Conservation (phyloP, 2,797 vertebrate species). For the Enteromius anoplus region DNA sequence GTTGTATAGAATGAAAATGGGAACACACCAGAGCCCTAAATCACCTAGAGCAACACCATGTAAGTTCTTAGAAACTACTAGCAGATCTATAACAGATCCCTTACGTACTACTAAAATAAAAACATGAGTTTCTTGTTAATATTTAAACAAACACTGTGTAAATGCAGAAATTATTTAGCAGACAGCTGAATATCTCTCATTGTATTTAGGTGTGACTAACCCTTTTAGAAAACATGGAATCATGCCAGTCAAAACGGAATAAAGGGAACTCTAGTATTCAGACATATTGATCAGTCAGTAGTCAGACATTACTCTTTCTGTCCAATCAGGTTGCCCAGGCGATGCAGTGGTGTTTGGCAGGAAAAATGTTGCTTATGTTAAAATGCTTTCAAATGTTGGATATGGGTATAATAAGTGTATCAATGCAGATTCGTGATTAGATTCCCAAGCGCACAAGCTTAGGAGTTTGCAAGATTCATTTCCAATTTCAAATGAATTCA, state of each 20-base stretch:
- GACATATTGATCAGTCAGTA: conserved; percentile 44
- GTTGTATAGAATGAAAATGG: conserved; percentile 83
- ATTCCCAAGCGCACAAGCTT: neutral
- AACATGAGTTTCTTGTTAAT: conserved; percentile 30
- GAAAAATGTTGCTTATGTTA: neutral
- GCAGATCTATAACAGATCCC: neutral
- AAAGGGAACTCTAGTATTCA: conserved; percentile 25
- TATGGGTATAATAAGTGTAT: neutral
- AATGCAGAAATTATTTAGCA: conserved; percentile 6
- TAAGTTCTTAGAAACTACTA: conserved; percentile 72
- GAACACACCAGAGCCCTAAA: conserved; percentile 76
- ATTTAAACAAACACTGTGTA: neutral
- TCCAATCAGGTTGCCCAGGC: conserved; percentile 10
- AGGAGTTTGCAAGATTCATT: neutral
- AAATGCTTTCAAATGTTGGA: neutral
- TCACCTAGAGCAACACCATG: conserved; percentile 78
- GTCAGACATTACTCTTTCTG: conserved; percentile 17
- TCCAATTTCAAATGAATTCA: neutral
- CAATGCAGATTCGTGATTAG: neutral
- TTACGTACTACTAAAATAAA: neutral
- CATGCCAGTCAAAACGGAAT: conserved; percentile 30
- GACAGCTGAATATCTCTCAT: neutral
- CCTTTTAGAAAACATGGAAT: conserved; percentile 41
- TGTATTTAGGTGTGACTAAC: conserved; percentile 24
- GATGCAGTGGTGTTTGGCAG: conserved; percentile 3